phyloP scores from a whole-genome alignment of 35 echinoderm and acorn worm species.

The Ophioderma brevispina region DNA sequence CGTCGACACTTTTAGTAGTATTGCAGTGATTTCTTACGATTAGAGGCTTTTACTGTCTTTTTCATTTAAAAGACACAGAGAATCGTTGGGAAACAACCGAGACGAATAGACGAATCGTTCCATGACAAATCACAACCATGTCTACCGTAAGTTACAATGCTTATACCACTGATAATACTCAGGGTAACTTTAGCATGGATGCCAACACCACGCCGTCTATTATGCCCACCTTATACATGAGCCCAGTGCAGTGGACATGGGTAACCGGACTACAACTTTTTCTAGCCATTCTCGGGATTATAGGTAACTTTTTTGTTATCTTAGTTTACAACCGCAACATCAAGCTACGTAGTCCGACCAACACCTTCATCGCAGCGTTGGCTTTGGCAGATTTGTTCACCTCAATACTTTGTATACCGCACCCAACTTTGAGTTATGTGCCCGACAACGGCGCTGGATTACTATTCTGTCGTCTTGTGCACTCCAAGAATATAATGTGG shows the following conservation, averaged over 20 bases:
- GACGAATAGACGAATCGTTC: too few relatives aligned
- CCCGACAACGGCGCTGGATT: slow-evolving; percentile 5
- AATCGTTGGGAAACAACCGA: too few relatives aligned
- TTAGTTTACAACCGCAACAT: slow-evolving; percentile 39
- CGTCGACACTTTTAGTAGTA: too few relatives aligned
- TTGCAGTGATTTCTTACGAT: too few relatives aligned
- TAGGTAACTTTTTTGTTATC: slow-evolving; percentile 62
- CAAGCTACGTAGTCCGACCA: slow-evolving; percentile 43
- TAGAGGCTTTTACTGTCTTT: too few relatives aligned
- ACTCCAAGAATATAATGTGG: slow-evolving; percentile 65
- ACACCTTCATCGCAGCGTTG: slow-evolving; percentile 62
- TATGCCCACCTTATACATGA: not conserved
- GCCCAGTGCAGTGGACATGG: slow-evolving; percentile 46
- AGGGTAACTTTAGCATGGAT: not conserved
- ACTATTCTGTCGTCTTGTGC: slow-evolving; percentile 65
- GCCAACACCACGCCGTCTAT: not conserved
- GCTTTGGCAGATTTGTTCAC: slow-evolving; percentile 81
- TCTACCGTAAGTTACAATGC: too few relatives aligned
- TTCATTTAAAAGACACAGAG: too few relatives aligned
- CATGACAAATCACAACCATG: too few relatives aligned
- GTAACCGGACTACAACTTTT: slow-evolving; percentile 30
- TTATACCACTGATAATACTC: too few relatives aligned
- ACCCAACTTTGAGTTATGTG: slow-evolving; percentile 22
- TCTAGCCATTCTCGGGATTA: slow-evolving; percentile 58
- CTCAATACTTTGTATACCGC: slow-evolving; percentile 48